Evolutionary conservation across 2,797 vertebrate genomes (phyloP), one percentile per base, ranked within the genome.

Genomic region (Moxostoma hubbsi): DNA sequence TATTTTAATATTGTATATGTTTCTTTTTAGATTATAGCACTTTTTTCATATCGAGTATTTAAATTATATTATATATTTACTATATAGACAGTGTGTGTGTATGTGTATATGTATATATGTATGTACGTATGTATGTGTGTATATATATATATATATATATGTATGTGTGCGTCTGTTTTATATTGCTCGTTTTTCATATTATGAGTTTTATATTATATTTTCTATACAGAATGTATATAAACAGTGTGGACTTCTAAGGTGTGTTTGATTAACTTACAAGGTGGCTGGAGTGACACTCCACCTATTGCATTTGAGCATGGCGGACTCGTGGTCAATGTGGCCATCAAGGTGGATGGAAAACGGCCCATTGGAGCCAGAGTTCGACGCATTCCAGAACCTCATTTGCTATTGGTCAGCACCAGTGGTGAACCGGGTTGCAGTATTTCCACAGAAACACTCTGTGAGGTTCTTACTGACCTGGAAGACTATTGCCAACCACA

Each of bases 281-380:
- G 98, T 0, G 97, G 97, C 58, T 99, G 97, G 97, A 98, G 96
- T 0, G 97, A 98, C 89, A 98, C 97, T 0, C 98, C 98, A 0
- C 98, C 98, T 3, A 95, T 99, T 51, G 95, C 96, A 1, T 99
- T 98, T 0, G 97, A 99, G 87, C 96, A 95, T 0, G 97, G 97
- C 0, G 98, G 97, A 9, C 94, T 95, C 0, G 97, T 99, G 85
- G 93, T 97, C 78, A 96, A 97, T 0, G 57, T 96, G 1, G 96
- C 97, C 0, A 92, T 98, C 81, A 93, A 88, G 77, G 92, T 98
- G 12, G 96, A 97, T 0, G 96, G 96, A 18, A 88, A 81, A 77
- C 90, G 93, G 72, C 97, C 97, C 0, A 95, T 99, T 0, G 96
- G 97, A 0, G 96, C 96, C 50, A 86, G 88, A 43, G 96, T 93